Base-by-base conservation (phyloP, 1,140 invertebrate species). In the Watersipora subatra region DNA sequence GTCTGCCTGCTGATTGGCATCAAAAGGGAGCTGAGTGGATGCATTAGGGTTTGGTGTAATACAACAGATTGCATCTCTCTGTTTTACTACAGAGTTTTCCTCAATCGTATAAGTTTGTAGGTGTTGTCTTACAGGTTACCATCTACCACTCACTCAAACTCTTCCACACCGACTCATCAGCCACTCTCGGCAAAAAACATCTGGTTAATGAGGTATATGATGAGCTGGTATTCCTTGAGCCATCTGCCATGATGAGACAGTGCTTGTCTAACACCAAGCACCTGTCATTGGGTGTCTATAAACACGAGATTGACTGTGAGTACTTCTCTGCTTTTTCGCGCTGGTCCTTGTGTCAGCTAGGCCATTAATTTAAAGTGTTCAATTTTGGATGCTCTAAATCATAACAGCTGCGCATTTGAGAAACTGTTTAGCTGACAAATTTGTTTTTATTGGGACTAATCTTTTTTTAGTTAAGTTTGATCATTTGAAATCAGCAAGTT, bases 121-220 rank as follows among this genome's bases (percentile, higher is more conserved):
- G 58, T 59, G n/a, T n/a, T n/a, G n/a, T n/a, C n/a, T n/a, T n/a
- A n/a, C 80, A 95, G 87, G 90, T 97, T 0, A 97, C 93, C 0
- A 84, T 97, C 61, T 97, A 95, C 79, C 94, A 99, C 75, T 88
- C 96, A 59, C 82, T 99, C 12, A 97, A 97, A 80, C 79, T 99
- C 7, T 98, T 98, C 77, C 91, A 93, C 83, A 80, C 77, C 69
- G 79, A 82, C 66, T 75, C 78, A 12, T 75, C 80, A 66, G 75
- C 79, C 7, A 77, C 83, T 72, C 70, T 84, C 7, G 87, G 86
- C 22, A 89, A 88, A 68, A 89, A 92, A 69, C 87, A 87, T 55
- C 81, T 97, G 0, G 89, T 95, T 0, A 91, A 91, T 1, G 94
- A 98, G 82, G 90, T 87, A 73, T 98, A 98, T 78, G 94, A 97